Percentiles rank a stretch among this genome's conserved stretches.
These are phyloP conservation scores for human DNA, from an alignment of 2,113 vertebrate species.

Conservation along the genomic window DNA sequence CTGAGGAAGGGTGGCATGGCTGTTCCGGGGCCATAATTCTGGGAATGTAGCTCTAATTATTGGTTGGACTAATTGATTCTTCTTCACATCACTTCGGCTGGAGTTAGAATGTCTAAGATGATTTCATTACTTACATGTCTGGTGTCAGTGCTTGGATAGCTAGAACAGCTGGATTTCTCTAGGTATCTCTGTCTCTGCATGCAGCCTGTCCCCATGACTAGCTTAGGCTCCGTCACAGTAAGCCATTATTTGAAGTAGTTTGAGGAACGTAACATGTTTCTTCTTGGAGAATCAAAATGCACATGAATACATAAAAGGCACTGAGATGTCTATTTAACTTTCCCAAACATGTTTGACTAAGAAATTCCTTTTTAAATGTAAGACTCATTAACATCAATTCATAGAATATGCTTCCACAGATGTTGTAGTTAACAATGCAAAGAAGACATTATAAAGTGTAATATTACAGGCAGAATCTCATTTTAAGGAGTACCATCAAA, in stretches of 20 bases:
- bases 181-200: not conserved
- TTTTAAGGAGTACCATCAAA: not conserved
- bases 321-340: not conserved
- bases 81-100: not conserved
- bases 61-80: not conserved
- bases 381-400: not conserved
- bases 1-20: not conserved
- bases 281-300: slow-evolving; percentile 20
- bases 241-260: not conserved
- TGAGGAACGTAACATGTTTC: not conserved
- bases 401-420: not conserved
- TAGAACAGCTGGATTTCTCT: not conserved
- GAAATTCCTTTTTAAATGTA: not conserved
- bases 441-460: slow-evolving; percentile 34
- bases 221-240: not conserved
- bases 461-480: slow-evolving; percentile 8
- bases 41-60: not conserved
- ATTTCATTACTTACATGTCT: not conserved
- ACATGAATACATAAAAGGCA: not conserved
- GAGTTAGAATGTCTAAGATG: not conserved
- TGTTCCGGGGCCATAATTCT: not conserved
- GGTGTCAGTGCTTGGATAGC: not conserved
- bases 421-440: slow-evolving; percentile 21
- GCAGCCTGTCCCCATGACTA: not conserved
- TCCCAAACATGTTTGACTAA: not conserved